Evolutionary conservation across 1,140 invertebrate genomes (phyloP).

Genomic region (Procambarus virginalis): DNA sequence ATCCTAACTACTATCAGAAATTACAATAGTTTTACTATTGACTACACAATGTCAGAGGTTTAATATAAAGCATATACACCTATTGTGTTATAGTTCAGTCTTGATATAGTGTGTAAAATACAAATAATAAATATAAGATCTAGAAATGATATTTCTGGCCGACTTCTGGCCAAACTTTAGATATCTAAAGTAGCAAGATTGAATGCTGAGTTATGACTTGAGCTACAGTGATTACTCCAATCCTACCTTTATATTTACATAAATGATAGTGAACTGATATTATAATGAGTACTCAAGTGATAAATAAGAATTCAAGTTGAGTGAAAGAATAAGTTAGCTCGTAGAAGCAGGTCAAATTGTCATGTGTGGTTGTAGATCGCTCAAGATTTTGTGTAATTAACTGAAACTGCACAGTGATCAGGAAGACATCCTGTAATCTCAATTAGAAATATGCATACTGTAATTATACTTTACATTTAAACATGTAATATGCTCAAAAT

Average conservation of each 20-base stretch:
- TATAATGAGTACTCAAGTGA: neutral
- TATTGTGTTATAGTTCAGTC: neutral
- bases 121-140: neutral
- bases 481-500: neutral
- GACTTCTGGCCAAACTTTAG: neutral
- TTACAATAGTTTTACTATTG: conserved; percentile 44
- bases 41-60: conserved; percentile 60
- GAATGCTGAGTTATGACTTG: conserved; percentile 11
- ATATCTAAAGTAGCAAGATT: neutral
- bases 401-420: conserved; percentile 23
- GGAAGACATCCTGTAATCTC: conserved; percentile 7
- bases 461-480: neutral
- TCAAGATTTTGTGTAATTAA: neutral
- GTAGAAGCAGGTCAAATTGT: neutral
- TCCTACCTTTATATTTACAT: neutral
- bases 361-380: conserved; percentile 1
- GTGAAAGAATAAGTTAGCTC: neutral
- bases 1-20: neutral
- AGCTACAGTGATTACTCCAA: conserved; percentile 8
- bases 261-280: neutral
- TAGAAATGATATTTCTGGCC: neutral
- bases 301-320: conserved; percentile 21
- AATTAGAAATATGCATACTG: conserved; percentile 1
- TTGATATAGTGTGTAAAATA: neutral
- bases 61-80: conserved; percentile 52